These are phyloP conservation scores for Bothrops jararaca DNA, from an alignment of 2,113 vertebrate genomes.

Conservation along the genomic window DNA sequence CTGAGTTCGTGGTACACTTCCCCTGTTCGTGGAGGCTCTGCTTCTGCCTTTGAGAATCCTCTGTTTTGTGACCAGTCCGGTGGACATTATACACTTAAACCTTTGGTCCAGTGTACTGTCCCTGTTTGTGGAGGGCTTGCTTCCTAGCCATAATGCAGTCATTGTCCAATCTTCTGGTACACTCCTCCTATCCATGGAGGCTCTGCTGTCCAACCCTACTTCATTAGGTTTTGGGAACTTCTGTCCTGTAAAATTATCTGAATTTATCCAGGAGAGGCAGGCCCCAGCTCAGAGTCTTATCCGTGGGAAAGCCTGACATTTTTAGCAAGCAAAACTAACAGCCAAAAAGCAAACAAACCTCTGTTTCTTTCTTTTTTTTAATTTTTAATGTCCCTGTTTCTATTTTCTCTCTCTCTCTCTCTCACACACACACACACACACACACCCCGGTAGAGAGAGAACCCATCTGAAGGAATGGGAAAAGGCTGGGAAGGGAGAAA, in stretches of 20 bases:
- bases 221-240: neutral
- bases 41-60: neutral
- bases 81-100: too few species aligned
- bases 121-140: neutral
- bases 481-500: neutral
- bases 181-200: neutral
- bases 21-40: neutral
- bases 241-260: neutral
- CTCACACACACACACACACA: too few species aligned
- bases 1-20: neutral
- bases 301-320: constrained; percentile 24
- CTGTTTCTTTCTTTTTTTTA: neutral
- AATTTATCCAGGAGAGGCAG: too few species aligned
- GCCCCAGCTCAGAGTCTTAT: constrained; percentile 3
- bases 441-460: neutral
- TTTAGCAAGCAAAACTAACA: constrained; percentile 47
- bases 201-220: neutral
- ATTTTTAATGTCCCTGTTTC: neutral
- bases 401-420: too few species aligned
- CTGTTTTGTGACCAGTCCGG: neutral
- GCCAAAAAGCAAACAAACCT: neutral
- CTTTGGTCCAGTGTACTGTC: neutral
- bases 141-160: neutral
- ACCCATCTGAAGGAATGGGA: neutral
- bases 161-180: neutral